These are phyloP conservation scores for Tragelaphus strepsiceros DNA, from an alignment of 2,113 vertebrate species.

Conservation along the genomic window DNA sequence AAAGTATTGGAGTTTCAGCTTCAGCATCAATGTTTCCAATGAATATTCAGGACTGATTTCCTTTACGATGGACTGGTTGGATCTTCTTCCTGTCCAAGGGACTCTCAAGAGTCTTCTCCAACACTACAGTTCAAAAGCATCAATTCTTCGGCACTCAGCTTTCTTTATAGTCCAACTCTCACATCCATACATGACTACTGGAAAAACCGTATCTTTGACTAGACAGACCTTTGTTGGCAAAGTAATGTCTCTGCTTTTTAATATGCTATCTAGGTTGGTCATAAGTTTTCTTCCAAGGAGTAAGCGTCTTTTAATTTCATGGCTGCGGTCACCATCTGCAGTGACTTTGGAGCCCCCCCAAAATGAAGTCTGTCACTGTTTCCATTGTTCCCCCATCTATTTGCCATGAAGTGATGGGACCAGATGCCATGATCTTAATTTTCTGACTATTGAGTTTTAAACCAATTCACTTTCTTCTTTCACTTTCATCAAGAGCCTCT, in stretches of 20 bases:
- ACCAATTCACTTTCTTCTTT: background rate
- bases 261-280: background rate
- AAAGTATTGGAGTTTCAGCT: background rate
- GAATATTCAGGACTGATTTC: background rate
- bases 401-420: background rate
- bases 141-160: background rate
- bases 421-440: background rate
- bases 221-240: background rate
- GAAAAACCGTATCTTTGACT: background rate
- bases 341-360: rapidly evolving
- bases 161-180: background rate
- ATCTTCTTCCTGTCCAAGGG: background rate
- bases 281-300: background rate
- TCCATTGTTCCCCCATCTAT: background rate
- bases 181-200: background rate
- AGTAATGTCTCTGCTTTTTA: background rate
- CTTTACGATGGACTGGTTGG: background rate
- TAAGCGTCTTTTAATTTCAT: background rate
- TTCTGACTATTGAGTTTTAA: background rate
- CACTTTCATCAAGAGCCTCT: background rate
- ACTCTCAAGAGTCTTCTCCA: background rate
- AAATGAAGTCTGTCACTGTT: background rate
- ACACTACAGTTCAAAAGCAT: background rate
- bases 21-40: background rate
- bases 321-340: background rate